These are phyloP conservation scores for Argopecten irradians DNA, from an alignment of 1,140 invertebrate genomes.

Conservation along the genomic window DNA sequence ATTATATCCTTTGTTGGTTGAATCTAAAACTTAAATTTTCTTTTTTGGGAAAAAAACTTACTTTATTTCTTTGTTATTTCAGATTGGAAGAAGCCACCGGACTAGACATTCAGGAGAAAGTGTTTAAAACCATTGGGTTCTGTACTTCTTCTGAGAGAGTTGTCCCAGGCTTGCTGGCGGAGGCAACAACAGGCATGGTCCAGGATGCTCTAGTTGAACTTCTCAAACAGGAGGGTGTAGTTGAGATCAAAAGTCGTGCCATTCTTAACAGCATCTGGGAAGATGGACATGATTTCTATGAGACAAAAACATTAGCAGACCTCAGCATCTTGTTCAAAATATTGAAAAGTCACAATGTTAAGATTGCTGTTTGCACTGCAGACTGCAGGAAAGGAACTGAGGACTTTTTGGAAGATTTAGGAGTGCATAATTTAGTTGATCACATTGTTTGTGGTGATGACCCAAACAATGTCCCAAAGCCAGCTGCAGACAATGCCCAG, in stretches of 20 bases:
- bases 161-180: conserved; percentile 77
- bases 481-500: conserved; percentile 77
- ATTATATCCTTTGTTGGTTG: not conserved
- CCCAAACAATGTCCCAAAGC: conserved; percentile 75
- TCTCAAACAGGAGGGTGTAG: conserved; percentile 73
- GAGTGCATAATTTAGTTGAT: conserved; percentile 72
- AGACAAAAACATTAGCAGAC: conserved; percentile 75
- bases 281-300: conserved; percentile 62
- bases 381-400: conserved; percentile 76
- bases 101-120: conserved; percentile 67
- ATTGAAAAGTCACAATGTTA: conserved; percentile 75
- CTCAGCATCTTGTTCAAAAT: conserved; percentile 75
- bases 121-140: conserved; percentile 76
- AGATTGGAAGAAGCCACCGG: conserved; percentile 68
- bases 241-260: conserved; percentile 50
- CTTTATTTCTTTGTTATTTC: conserved; percentile 45
- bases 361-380: conserved; percentile 79
- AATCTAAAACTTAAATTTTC: not conserved
- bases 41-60: not conserved
- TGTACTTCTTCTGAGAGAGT: conserved; percentile 69
- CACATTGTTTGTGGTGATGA: conserved; percentile 79
- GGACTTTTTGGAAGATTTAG: conserved; percentile 69
- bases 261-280: conserved; percentile 64
- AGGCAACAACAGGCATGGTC: conserved; percentile 72
- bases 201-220: conserved; percentile 71